Conservation (phyloP, 2,113 vertebrate genomes). For the Hippopotamus amphibius region DNA sequence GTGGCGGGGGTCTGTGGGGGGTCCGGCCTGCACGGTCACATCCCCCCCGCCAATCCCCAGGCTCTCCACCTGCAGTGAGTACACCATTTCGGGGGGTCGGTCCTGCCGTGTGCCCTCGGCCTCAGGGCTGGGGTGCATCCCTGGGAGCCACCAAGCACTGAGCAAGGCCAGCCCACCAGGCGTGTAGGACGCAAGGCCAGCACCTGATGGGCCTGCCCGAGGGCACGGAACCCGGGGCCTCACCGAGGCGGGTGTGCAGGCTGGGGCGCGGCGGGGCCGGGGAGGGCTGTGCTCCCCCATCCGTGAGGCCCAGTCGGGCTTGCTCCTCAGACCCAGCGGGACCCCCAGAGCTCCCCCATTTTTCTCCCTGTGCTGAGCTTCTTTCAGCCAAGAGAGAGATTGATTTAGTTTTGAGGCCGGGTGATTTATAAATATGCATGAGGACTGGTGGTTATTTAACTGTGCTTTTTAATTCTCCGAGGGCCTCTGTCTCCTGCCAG, state of each 20-base stretch:
- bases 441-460: slow-evolving; percentile 86
- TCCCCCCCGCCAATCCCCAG: accelerated
- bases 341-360: slow-evolving; percentile 63
- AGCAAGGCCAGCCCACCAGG: accelerated
- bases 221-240: background rate
- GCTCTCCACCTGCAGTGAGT: accelerated
- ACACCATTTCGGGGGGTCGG: accelerated
- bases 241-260: accelerated
- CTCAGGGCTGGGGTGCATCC: background rate
- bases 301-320: background rate
- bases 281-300: background rate
- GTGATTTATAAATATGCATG: slow-evolving; percentile 89
- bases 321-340: background rate
- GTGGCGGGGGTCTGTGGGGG: too few species aligned
- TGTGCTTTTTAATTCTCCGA: slow-evolving; percentile 87
- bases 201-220: background rate
- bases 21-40: accelerated
- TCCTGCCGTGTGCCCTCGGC: background rate
- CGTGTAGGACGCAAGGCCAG: accelerated
- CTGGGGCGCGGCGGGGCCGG: background rate
- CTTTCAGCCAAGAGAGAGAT: slow-evolving; percentile 78
- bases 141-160: accelerated
- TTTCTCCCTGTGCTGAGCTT: slow-evolving; percentile 63
- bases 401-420: slow-evolving; percentile 86
- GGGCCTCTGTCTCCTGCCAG: slow-evolving; percentile 84